Evolutionary conservation across 2,888 invertebrate genomes (phyloP).

Genomic region (Ariolimax columbianus): DNA sequence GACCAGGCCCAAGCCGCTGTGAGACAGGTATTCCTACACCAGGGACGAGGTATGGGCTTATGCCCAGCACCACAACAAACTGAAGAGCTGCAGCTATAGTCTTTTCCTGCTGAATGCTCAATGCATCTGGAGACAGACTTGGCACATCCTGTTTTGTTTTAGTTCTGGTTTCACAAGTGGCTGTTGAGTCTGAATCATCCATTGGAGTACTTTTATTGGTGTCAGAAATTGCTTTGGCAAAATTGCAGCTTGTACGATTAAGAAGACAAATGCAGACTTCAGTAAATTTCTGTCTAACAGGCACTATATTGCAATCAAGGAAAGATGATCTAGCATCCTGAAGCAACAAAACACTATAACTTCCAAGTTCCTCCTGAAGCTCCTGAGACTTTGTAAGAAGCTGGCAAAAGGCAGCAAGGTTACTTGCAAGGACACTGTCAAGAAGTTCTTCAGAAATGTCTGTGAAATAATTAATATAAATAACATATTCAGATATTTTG

Average conservation of each 20-base stretch:
- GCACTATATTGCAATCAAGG: not conserved
- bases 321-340: not conserved
- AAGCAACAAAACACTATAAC: not conserved
- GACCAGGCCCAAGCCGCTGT: slow-evolving; percentile 45
- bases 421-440: slow-evolving; percentile 7
- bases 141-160: slow-evolving; percentile 5
- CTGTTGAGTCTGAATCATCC: not conserved
- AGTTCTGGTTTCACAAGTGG: not conserved
- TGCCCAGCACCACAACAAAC: slow-evolving; percentile 84
- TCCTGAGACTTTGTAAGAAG: not conserved
- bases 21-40: slow-evolving; percentile 83
- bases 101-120: slow-evolving; percentile 86
- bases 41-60: slow-evolving; percentile 84
- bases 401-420: not conserved
- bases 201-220: not conserved
- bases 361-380: slow-evolving; percentile 10
- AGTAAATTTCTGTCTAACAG: slow-evolving; percentile 34
- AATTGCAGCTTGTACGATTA: not conserved
- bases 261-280: slow-evolving; percentile 34
- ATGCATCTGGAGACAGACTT: slow-evolving; percentile 60
- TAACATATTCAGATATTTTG: not conserved
- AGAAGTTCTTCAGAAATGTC: slow-evolving; percentile 16
- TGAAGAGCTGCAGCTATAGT: slow-evolving; percentile 83
- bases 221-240: not conserved
- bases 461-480: not conserved